Conservation (phyloP, 2,888 invertebrate species). For the Crocallis elinguaria region DNA sequence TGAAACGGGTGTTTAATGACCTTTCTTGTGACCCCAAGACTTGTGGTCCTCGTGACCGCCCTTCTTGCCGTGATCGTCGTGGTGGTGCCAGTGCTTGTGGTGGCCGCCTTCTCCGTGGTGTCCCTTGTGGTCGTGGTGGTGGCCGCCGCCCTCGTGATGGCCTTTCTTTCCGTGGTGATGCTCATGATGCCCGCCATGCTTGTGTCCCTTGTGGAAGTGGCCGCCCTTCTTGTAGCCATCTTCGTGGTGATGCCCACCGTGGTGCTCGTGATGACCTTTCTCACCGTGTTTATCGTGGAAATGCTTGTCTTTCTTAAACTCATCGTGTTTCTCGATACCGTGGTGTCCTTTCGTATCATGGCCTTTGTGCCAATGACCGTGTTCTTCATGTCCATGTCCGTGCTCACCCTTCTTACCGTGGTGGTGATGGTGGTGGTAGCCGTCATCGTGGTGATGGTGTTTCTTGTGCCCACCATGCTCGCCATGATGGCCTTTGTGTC, state of each 20-base stretch:
- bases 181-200: conserved; percentile 89
- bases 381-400: conserved; percentile 74
- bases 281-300: conserved; percentile 93
- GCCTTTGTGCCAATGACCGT: conserved; percentile 90
- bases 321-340: conserved; percentile 91
- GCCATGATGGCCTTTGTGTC: conserved; percentile 83
- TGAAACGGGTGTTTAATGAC: conserved; percentile 52
- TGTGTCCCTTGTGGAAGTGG: conserved; percentile 90
- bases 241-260: conserved; percentile 90
- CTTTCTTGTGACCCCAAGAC: conserved; percentile 88
- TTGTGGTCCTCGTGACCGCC: conserved; percentile 91
- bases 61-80: conserved; percentile 89
- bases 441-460: conserved; percentile 86
- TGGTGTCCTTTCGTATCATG: conserved; percentile 93
- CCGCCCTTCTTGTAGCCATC: conserved; percentile 91
- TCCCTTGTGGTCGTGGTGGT: conserved; percentile 90
- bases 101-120: conserved; percentile 91
- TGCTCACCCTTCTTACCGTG: conserved; percentile 87
- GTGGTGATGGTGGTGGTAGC: conserved; percentile 85
- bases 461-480: conserved; percentile 86
- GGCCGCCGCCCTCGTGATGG: conserved; percentile 89
- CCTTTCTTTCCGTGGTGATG: conserved; percentile 91
- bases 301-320: conserved; percentile 92
- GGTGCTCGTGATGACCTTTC: conserved; percentile 89
- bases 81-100: conserved; percentile 88